These are phyloP conservation scores for Lasioglossum morio DNA, from an alignment of 2,888 invertebrate species.

Conservation along the genomic window DNA sequence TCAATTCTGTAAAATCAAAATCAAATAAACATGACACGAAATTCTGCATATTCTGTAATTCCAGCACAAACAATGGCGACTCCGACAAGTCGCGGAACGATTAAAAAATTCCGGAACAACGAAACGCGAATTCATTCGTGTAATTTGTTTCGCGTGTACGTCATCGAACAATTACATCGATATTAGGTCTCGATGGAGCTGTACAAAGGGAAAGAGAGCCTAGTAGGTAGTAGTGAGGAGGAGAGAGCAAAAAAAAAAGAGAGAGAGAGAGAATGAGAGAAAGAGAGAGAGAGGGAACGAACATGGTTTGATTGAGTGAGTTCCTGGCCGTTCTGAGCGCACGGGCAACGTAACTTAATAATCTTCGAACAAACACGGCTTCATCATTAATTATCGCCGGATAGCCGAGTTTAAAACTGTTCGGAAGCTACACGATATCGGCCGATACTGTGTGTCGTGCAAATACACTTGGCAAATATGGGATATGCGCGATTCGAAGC, in stretches of 20 bases:
- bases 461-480: conserved; percentile 79
- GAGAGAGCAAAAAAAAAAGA: neutral
- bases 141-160: neutral
- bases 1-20: neutral
- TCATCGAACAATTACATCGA: conserved; percentile 36
- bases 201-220: conserved; percentile 2
- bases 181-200: conserved; percentile 11
- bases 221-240: neutral
- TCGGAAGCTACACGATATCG: conserved; percentile 70
- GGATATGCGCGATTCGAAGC: conserved; percentile 58
- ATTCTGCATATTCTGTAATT: neutral
- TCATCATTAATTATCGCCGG: conserved; percentile 79
- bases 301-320: conserved; percentile 27
- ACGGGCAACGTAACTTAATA: conserved; percentile 76
- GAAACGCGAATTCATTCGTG: neutral
- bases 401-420: conserved; percentile 80
- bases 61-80: neutral
- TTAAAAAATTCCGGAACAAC: neutral
- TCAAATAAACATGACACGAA: neutral
- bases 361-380: conserved; percentile 77
- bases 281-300: neutral
- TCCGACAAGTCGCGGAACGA: neutral
- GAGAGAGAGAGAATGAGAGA: too few species aligned
- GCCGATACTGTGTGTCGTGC: conserved; percentile 75
- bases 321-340: conserved; percentile 39